Evolutionary conservation across 2,797 vertebrate species (phyloP).

Genomic region (Crenuchus spilurus): DNA sequence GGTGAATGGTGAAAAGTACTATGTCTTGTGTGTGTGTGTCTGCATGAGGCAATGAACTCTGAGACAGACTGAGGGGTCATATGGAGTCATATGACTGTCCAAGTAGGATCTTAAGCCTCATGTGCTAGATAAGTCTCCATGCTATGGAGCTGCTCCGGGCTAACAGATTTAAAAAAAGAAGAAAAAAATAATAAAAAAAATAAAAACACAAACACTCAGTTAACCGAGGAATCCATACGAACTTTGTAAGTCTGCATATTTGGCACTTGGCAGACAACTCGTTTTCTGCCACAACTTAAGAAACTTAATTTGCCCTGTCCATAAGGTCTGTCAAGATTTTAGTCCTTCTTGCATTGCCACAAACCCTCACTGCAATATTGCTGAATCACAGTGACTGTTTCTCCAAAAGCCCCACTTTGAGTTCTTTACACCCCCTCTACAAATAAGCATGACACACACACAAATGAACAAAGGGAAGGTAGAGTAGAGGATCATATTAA

Average conservation of each 20-base stretch:
- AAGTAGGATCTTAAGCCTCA: neutral
- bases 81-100: slow-evolving; percentile 38
- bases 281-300: neutral
- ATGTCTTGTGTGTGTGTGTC: neutral
- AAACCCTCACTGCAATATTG: slow-evolving; percentile 56
- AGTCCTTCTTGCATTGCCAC: neutral
- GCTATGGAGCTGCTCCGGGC: neutral
- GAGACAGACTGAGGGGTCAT: neutral
- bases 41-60: neutral
- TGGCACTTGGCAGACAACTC: neutral
- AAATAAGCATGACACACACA: neutral
- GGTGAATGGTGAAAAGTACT: neutral
- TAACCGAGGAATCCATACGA: neutral
- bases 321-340: neutral
- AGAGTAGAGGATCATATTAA: no score
- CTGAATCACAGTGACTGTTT: slow-evolving; percentile 75
- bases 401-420: neutral
- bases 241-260: no score
- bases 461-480: neutral
- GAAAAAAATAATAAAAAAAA: no score
- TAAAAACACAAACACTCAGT: neutral
- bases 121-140: slow-evolving; percentile 2
- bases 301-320: neutral
- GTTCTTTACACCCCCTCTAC: neutral
- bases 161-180: no score